A percentile compares a stretch with the other conserved stretches of the same genome.
Conservation (phyloP, 2,113 vertebrate species). For the Megatriorchis doriae region DNA sequence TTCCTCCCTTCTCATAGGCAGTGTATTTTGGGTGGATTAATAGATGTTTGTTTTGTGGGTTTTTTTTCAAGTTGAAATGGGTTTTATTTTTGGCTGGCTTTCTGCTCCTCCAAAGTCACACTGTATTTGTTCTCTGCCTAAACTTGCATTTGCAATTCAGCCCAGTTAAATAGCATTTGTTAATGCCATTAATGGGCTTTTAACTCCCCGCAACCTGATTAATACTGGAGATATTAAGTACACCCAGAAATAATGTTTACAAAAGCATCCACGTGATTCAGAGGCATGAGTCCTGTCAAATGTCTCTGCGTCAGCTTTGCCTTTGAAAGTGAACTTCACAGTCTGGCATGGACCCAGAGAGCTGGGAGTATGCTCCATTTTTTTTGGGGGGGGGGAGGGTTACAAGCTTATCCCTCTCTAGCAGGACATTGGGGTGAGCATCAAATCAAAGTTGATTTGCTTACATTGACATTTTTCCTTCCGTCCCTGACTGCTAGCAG, state of each 20-base stretch:
- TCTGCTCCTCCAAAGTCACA: constrained; percentile 48
- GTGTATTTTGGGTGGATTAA: not conserved
- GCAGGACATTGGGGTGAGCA: not conserved
- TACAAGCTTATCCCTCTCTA: not conserved
- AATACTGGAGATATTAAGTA: constrained; percentile 60
- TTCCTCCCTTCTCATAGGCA: not conserved
- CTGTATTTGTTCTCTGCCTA: constrained; percentile 50
- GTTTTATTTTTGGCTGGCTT: not conserved
- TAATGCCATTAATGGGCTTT: constrained; percentile 63
- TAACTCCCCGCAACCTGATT: constrained; percentile 53
- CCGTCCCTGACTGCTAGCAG: not conserved
- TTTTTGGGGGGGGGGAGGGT: not conserved
- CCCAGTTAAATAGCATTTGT: constrained; percentile 49
- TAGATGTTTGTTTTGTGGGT: not conserved
- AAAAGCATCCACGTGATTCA: constrained; percentile 54
- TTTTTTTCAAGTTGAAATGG: not conserved
- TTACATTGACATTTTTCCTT: not conserved
- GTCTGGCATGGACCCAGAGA: not conserved
- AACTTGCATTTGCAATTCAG: constrained; percentile 61
- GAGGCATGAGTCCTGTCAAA: constrained; percentile 56
- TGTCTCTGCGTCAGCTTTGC: constrained; percentile 20
- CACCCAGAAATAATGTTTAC: constrained; percentile 57
- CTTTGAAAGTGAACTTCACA: constrained; percentile 61
- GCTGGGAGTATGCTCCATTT: not conserved
- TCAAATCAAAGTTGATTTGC: not conserved